Conservation (phyloP, 2,113 vertebrate species). For the Apeltes quadracus region DNA sequence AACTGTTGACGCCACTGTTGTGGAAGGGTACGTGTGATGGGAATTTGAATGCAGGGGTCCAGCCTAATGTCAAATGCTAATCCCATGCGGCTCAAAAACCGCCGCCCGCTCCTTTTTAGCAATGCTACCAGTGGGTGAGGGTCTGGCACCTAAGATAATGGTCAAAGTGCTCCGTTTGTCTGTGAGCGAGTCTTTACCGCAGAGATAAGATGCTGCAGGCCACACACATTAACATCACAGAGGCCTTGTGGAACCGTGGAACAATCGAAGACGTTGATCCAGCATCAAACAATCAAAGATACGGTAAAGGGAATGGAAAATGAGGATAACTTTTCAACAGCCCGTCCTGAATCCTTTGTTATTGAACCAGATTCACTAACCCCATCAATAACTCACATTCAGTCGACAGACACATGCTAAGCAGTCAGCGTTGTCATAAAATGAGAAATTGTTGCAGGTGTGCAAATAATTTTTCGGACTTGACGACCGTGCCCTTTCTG, state of each 20-base stretch:
- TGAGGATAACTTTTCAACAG: constrained; percentile 41
- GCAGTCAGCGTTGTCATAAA: constrained; percentile 39
- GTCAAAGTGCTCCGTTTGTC: constrained; percentile 51
- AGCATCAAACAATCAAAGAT: constrained; percentile 33
- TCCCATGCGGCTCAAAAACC: constrained; percentile 65
- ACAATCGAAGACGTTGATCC: constrained; percentile 72
- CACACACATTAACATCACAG: constrained; percentile 70
- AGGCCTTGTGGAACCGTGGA: constrained; percentile 51
- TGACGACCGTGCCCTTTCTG: constrained; percentile 61
- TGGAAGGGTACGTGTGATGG: constrained; percentile 39
- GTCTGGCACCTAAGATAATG: constrained; percentile 80
- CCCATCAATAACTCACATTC: constrained; percentile 45
- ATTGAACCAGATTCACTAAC: constrained; percentile 41
- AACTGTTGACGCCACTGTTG: constrained; percentile 42
- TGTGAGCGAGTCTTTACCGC: constrained; percentile 69
- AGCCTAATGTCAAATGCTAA: constrained; percentile 77
- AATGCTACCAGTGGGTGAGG: constrained; percentile 57
- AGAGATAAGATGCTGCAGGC: constrained; percentile 69
- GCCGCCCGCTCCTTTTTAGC: constrained; percentile 63
- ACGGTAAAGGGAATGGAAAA: constrained; percentile 19
- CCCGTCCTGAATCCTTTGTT: constrained; percentile 13
- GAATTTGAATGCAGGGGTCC: constrained; percentile 57
- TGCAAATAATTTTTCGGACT: constrained; percentile 45
- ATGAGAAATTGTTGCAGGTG: constrained; percentile 58
- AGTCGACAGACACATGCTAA: constrained; percentile 32